Base-by-base conservation (phyloP, 2,113 vertebrate genomes). In the Serinus canaria region DNA sequence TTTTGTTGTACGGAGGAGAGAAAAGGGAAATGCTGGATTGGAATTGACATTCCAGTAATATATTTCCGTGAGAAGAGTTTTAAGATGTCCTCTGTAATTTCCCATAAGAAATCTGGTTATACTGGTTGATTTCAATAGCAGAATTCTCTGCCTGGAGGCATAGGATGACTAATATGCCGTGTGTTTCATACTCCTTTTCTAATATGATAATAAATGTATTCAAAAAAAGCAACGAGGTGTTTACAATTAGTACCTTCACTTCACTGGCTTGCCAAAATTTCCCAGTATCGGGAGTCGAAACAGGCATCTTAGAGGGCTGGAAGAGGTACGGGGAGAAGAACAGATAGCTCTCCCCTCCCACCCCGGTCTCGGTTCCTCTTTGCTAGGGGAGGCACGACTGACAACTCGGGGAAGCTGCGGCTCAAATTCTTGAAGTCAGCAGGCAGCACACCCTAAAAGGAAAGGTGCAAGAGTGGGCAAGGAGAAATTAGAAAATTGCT, bases 71-170 rank as follows among this genome's bases (percentile, higher is more conserved):
- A 96, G 96, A 97, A 95, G 90, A 94, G 86, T 96, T 96, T 96
- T 89, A 95, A 97, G 96, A 96, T 91, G 62, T 94, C 91, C 92
- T 91, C 88, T 93, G 68, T 97, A 94, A 98, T 98, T 98, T 98
- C 98, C 97, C 97, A 92, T 96, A 98, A 97, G 97, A 98, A 98
- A 98, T 98, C 97, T 98, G 96, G 97, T 97, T 97, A 95, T 97
- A 96, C 97, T 97, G 97, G 97, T 97, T 96, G 83, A 98, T 98
- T 97, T 98, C 97, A 94, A 97, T 90, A 97, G 97, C 93, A 96
- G 97, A 98, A 98, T 98, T 98, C 94, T 97, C 97, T 96, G 97
- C 98, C 97, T 95, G 50, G 87, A 97, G 97, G 97, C 96, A 97
- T n/a, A 37, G 55, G 94, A 92, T 98, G 96, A 97, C 97, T 97